Evolutionary conservation across 2,888 invertebrate species (phyloP), one percentile per base, ranked within the genome.

Genomic region (Ectemnius lituratus): DNA sequence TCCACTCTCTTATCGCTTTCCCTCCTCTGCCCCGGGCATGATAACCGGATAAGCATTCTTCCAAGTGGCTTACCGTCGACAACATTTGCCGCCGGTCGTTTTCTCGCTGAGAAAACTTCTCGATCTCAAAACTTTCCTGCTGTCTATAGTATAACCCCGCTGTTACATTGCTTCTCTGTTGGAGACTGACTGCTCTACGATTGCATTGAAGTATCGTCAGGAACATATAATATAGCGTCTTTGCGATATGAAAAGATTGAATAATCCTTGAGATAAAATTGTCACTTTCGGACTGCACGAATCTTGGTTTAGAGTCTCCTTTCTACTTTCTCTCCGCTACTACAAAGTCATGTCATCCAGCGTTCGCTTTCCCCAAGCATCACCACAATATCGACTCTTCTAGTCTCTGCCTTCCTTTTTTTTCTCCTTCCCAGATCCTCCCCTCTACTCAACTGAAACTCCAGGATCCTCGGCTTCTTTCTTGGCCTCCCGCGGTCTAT

Each of bases 381-480:
- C 58, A n/a, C 27, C 56, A 47, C 62, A 20, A 59, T 78, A 78
- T 78, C 71, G 68, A 13, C 52, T 14, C 61, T 64, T 64, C 67
- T 61, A 20, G 27, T 49, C 60, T 37, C 16, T 18, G 59, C 65
- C 64, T 57, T 46, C 58, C 18, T 27, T 27, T 63, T 28, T 46
- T 47, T n/a, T 57, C 49, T 23, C 16, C 27, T 18, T 6, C 8
- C 47, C 49, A 1, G n/a, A 47, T 23, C 23, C 61, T 49, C 49
- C 28, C 16, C n/a, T 11, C 52, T 20, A 47, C 4, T 47, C 47
- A 11, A 47, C 16, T 37, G 52, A 13, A n/a, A 52, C 14, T 14
- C n/a, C 52, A 16, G 52, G 13, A 52, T 52, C 52, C 52, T 52
- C 16, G 14, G 2, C 52, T 52, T 16, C 16, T 52, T 20, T 52